Evolutionary conservation across 1,140 invertebrate species (phyloP), one percentile per base, ranked within the genome.

Genomic region (Diploscapter pachys): DNA sequence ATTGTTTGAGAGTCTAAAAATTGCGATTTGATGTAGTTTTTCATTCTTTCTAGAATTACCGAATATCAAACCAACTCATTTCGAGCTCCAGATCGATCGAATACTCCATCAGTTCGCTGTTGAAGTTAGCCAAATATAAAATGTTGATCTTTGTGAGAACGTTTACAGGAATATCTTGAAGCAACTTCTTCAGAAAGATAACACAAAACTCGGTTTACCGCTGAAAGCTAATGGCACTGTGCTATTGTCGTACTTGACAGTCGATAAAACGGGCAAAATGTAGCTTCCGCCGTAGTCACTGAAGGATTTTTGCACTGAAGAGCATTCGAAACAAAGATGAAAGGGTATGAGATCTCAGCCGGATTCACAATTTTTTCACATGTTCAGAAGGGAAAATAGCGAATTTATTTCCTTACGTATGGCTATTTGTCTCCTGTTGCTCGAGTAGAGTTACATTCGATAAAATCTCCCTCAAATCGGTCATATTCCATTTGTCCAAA

Each of bases 31-130:
- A 5, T 50, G 53, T 2, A 2, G 3, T 79, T 13, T 50, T 50
- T 49, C 53, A 2, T 2, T 67, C 4, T 0, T 48, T 3, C 6
- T 3, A 3, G 13, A 61, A 13, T 62, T 8, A 76, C 74, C 76
- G 63, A 9, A 79, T 57, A 65, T 79, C 78, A 63, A 79, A 76
- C 79, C 81, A 82, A n/a, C 74, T 72, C 66, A 83, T 81, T 11
- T 79, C 72, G 70, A 83, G 71, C 61, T 83, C 81, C 11, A 84
- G 63, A 68, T 83, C 83, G 54, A 84, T 75, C 4, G 82, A 76
- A 59, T 81, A 84, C 65, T 84, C 83, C 83, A 84, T 84, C 50
- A 84, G 72, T 56, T 80, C 67, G 61, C 77, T 81, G 64, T 84
- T 81, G 66, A 84, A 84, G 72, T 85, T 84, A 4, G 78, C 80